Evolutionary conservation across 2,888 invertebrate genomes (phyloP).

Genomic region (Andrena haemorrhoa): DNA sequence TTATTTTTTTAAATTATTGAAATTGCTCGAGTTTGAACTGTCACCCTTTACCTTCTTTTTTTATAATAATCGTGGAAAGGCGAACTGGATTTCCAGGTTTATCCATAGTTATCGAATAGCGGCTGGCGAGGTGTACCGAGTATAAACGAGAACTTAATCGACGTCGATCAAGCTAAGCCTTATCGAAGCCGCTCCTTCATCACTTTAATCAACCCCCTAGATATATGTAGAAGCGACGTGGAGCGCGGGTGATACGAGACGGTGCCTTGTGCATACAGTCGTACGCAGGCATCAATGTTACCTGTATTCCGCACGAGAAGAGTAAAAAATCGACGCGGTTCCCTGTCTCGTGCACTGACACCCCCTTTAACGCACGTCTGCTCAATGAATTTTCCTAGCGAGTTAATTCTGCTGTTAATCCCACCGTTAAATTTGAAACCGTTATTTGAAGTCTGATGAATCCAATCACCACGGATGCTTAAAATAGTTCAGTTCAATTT

Average conservation of each 20-base stretch:
- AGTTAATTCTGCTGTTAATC: too few species aligned
- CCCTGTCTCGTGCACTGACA: slow-evolving; percentile 23
- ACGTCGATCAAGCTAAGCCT: slow-evolving; percentile 71
- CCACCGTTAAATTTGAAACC: too few species aligned
- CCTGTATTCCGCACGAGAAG: slow-evolving; percentile 49
- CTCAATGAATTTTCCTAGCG: slow-evolving; percentile 37
- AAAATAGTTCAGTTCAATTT: too few species aligned
- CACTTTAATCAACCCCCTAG: slow-evolving; percentile 80
- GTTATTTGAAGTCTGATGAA: too few species aligned
- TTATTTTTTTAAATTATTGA: too few species aligned
- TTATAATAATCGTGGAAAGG: not conserved
- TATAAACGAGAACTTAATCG: slow-evolving; percentile 65
- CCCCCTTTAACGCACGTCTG: slow-evolving; percentile 40
- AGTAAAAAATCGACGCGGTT: slow-evolving; percentile 35
- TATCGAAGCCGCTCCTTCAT: slow-evolving; percentile 82
- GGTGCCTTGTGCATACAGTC: slow-evolving; percentile 62
- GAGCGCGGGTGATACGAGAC: slow-evolving; percentile 39
- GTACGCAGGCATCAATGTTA: slow-evolving; percentile 61
- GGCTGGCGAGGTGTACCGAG: slow-evolving; percentile 39
- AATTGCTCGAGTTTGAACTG: too few species aligned
- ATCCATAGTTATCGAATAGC: slow-evolving; percentile 34
- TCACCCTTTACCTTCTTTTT: not conserved
- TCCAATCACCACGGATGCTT: too few species aligned
- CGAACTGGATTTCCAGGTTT: slow-evolving; percentile 19
- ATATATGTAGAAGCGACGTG: slow-evolving; percentile 62